Evolutionary conservation across 2,888 invertebrate species (phyloP).

Genomic region (Ernsta delagoae): DNA sequence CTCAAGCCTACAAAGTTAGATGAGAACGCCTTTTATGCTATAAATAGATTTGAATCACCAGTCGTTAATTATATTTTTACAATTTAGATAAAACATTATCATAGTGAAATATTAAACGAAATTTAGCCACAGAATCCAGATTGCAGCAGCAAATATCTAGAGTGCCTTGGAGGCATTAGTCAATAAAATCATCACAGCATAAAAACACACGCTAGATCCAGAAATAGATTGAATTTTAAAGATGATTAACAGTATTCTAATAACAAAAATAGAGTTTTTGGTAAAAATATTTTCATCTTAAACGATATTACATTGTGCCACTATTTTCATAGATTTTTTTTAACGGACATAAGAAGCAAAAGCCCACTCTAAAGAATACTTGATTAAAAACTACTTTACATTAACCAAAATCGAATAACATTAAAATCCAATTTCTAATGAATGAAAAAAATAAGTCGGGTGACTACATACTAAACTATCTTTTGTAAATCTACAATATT

Average conservation of each 20-base stretch:
- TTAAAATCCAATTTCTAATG: slow-evolving; percentile 50
- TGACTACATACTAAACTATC: slow-evolving; percentile 58
- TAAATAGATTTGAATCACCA: slow-evolving; percentile 54
- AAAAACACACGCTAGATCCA: slow-evolving; percentile 65
- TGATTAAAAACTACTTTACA: slow-evolving; percentile 55
- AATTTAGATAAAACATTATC: slow-evolving; percentile 45
- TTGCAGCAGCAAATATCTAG: slow-evolving; percentile 29
- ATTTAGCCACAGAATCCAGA: slow-evolving; percentile 21
- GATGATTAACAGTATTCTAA: slow-evolving; percentile 68
- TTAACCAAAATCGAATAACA: slow-evolving; percentile 56
- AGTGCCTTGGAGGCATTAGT: slow-evolving; percentile 67
- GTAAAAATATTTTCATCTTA: slow-evolving; percentile 72
- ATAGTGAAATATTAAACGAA: slow-evolving; percentile 43
- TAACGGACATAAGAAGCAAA: slow-evolving; percentile 41
- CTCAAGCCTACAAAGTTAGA: slow-evolving; percentile 44
- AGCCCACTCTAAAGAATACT: slow-evolving; percentile 43
- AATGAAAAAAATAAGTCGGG: slow-evolving; percentile 36
- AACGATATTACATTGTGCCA: slow-evolving; percentile 70
- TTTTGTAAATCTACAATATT: slow-evolving; percentile 56
- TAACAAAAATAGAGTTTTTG: slow-evolving; percentile 78
- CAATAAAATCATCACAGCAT: slow-evolving; percentile 71
- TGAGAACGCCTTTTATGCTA: slow-evolving; percentile 52
- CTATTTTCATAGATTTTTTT: slow-evolving; percentile 40
- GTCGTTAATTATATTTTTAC: slow-evolving; percentile 56
- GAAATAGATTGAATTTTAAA: slow-evolving; percentile 65